Evolutionary conservation across 2,113 vertebrate genomes (phyloP), one percentile per base, ranked within the genome.

Genomic region (Semicossyphus pulcher): DNA sequence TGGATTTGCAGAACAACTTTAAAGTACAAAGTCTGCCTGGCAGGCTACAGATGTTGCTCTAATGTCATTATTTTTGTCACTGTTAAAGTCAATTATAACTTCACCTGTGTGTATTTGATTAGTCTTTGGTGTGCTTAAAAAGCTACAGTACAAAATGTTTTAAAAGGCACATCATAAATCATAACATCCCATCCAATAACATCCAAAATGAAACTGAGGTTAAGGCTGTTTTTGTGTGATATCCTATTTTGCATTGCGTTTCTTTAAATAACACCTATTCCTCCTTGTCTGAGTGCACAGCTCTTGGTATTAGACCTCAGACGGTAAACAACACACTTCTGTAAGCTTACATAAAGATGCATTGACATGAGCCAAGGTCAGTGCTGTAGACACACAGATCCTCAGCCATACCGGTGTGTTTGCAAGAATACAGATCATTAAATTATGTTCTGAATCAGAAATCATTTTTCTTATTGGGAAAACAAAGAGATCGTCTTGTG

Each of bases 341-440:
- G 64, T 54, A 51, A 78, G 51, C 26, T 59, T 14, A 5, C 28
- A 78, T 79, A 64, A 60, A 81, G 72, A 78, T 87, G 66, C 66
- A 47, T 8, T 57, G 45, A 26, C 74, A 78, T 52, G 61, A 81
- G 29, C 41, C 78, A 84, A 87, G 81, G 71, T 76, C 52, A 71
- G 21, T 41, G 6, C 69, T 56, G 39, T 21, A 7, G 36, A 21
- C 39, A 29, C 11, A 26, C 18, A 23, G 31, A 20, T 68, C 26
- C 32, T 42, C 36, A 42, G 56, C 14, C 34, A 45, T 10, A 74
- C 53, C 18, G 42, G 8, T 25, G n/a, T 56, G 37, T 56, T 44
- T 48, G 15, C 14, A 21, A 21, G 21, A 14, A 21, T 25, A 20
- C 8, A 41, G 36, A 26, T n/a, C 18, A 16, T 4, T 25, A 39